phyloP scores from a whole-genome alignment of 2,113 vertebrate genomes.

The Protobothrops mucrosquamatus region DNA sequence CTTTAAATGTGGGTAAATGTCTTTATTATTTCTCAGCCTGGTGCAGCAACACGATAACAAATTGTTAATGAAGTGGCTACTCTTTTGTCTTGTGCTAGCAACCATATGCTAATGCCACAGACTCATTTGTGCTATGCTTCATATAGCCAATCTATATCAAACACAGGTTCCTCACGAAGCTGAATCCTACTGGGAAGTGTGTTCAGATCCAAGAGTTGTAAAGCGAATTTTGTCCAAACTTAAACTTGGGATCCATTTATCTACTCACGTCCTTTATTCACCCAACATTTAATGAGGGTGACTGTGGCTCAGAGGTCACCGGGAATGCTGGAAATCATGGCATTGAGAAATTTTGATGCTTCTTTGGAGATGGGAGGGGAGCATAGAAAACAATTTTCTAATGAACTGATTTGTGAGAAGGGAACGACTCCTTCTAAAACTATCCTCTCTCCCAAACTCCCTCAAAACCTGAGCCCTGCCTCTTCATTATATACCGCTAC shows the following conservation, averaged over 20 bases:
- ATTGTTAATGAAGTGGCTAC: neutral
- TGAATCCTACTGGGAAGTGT: neutral
- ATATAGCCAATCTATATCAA: neutral
- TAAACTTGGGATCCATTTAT: neutral
- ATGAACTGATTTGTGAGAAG: neutral
- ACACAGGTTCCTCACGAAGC: too few relatives aligned
- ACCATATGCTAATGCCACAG: neutral
- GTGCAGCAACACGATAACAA: constrained; percentile 37
- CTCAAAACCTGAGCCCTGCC: neutral
- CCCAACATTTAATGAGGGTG: neutral
- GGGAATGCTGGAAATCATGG: neutral
- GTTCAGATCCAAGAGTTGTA: neutral
- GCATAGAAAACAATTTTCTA: neutral
- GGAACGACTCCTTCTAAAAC: neutral
- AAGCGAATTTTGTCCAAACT: neutral
- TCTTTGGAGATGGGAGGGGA: neutral
- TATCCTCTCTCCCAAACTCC: neutral
- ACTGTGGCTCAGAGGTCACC: neutral
- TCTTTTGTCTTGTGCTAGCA: neutral
- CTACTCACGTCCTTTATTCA: neutral
- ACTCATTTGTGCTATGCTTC: neutral
- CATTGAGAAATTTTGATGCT: neutral
- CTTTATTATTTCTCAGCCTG: constrained; percentile 27
- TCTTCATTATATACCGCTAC: neutral
- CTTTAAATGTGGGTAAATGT: neutral